Percentiles rank a stretch among this genome's conserved stretches.
phyloP scores from a whole-genome alignment of 2,113 vertebrate species.

The Hydrochoerus hydrochaeris region DNA sequence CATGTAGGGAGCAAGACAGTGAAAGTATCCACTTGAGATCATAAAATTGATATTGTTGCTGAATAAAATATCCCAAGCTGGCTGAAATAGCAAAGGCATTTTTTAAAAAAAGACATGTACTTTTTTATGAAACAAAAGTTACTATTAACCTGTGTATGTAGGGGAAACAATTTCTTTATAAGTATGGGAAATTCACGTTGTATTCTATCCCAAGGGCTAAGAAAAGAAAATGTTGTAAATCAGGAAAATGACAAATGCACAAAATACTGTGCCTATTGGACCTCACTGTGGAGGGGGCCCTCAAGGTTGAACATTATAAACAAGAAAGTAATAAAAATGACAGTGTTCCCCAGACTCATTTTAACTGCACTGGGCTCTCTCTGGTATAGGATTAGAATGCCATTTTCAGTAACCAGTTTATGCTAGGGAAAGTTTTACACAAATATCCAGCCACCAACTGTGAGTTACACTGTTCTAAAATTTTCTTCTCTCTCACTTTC shows the following conservation, averaged over 20 bases:
- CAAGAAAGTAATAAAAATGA: constrained; percentile 41
- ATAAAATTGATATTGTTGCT: neutral
- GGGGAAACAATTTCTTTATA: constrained; percentile 52
- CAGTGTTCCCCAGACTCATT: neutral
- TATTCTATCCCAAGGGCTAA: constrained; percentile 56
- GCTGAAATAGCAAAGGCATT: neutral
- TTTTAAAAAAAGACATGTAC: neutral
- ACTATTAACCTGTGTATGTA: constrained; percentile 44
- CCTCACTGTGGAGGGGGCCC: neutral
- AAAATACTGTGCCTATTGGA: constrained; percentile 13
- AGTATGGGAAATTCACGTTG: constrained; percentile 59
- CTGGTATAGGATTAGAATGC: neutral
- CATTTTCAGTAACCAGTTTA: constrained; percentile 56
- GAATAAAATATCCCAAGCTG: neutral
- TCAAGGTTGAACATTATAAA: constrained; percentile 23
- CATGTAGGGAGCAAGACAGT: neutral
- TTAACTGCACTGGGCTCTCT: neutral
- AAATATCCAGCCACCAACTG: neutral
- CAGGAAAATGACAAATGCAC: constrained; percentile 54
- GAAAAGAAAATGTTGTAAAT: constrained; percentile 68
- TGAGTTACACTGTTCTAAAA: neutral
- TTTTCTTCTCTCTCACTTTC: neutral
- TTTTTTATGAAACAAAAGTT: constrained; percentile 39
- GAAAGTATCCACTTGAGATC: constrained; percentile 14
- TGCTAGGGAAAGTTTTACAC: constrained; percentile 32